Evolutionary conservation across 2,888 invertebrate genomes (phyloP), one percentile per base, ranked within the genome.

Genomic region (Orthonychiurus folsomi): DNA sequence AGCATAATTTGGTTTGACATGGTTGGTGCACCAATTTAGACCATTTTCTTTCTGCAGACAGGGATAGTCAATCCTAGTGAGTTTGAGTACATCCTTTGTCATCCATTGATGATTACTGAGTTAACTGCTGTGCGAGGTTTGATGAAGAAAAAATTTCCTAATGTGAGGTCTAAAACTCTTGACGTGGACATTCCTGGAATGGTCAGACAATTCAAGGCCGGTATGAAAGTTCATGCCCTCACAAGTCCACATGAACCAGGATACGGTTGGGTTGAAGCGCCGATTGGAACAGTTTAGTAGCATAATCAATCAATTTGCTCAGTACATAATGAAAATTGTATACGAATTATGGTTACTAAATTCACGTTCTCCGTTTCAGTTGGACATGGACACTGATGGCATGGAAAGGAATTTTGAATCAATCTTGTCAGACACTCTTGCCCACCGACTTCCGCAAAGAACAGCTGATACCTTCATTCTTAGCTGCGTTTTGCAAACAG

Each of bases 91-190:
- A 75, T 88, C 5, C 79, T 93, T 18, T 87, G 89, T 0, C 89
- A 92, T 79, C 86, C 88, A 0, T 85, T 86, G 74, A 87, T 92
- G 66, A 76, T 90, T 57, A 83, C 88, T 0, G 91, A 92, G 59
- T 75, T 93, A 48, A 83, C 88, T 1, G 80, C 83, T 0, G 79
- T 93, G 62, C 81, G 89, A 66, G 92, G 91, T 1, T 75, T 92
- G 54, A 79, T 93, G 81, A 89, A 86, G 74, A 83, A 79, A 66
- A 84, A 83, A 73, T 90, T 89, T 77, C 93, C 93, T 3, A 59
- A 55, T 0, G 53, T 70, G 1, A 70, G 66, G 55, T 59, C 50
- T 18, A 64, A 88, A 50, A 88, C 87, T 1, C 74, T 93, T 23
- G 84, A 85, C 61, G 68, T 79, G 1, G 82, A 92, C 76, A 76